Base-by-base conservation (phyloP, 2,113 vertebrate species). In the Jacana jacana region DNA sequence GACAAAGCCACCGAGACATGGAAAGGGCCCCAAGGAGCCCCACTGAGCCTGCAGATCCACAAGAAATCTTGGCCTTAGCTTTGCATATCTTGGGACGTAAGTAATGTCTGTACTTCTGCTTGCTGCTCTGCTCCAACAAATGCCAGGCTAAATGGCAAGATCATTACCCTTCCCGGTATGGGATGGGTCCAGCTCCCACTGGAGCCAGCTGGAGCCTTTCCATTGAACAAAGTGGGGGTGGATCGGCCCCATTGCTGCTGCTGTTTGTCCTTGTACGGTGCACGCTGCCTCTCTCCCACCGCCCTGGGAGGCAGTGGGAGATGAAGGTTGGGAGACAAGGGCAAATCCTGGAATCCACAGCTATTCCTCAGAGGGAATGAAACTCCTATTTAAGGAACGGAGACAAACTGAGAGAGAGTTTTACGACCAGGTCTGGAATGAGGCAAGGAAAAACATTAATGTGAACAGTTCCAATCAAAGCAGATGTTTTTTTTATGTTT, bases 81-180 rank as follows among this genome's bases (percentile, higher is more conserved):
- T 28, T 6, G 28, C 93, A 95, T 96, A 65, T 91, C 95, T 95
- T 0, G 14, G 83, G 61, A 17, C 9, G 3, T 93, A 77, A 95
- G 96, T 94, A 64, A 97, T 46, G 90, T 96, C 96, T 96, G 60
- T n/a, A 54, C 23, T 77, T 19, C 46, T 76, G 70, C 91, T 94
- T 54, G 87, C 81, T 78, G 76, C 86, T 96, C 60, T 78, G 91
- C 8, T 55, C 76, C 64, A 16, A 78, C 51, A 48, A 83, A 93
- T 96, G 95, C 95, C 95, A 97, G 92, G 35, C 91, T 93, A 24
- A 54, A 39, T 69, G 90, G 52, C 79, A 70, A 75, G 65, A 90
- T 84, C 17, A 0, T 55, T 37, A 4, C 86, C 60, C 52, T 68
- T n/a, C 9, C 82, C 7, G 0, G 18, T 68, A 7, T 10, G 76